Evolutionary conservation across 2,888 invertebrate species (phyloP).

Genomic region (Drosophila acutilabella): DNA sequence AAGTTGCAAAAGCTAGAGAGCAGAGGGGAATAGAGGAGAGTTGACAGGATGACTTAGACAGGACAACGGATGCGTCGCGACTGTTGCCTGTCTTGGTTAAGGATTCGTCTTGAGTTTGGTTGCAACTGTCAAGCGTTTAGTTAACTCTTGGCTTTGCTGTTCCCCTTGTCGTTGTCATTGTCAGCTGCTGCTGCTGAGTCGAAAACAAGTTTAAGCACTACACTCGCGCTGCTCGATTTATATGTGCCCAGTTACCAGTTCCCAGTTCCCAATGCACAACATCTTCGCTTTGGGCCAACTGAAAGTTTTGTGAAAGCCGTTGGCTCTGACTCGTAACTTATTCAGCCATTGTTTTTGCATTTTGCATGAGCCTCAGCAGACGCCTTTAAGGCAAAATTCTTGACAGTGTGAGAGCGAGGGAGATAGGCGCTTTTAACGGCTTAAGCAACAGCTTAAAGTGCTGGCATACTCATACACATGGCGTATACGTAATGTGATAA

Average conservation of each 20-base stretch:
- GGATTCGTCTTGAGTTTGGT: conserved; percentile 41
- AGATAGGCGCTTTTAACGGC: conserved; percentile 39
- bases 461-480: conserved; percentile 25
- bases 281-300: conserved; percentile 16
- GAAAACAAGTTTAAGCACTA: conserved; percentile 1
- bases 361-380: conserved; percentile 52
- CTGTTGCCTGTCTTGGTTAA: conserved; percentile 6
- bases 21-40: neutral
- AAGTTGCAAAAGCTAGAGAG: conserved; percentile 53
- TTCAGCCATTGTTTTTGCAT: conserved; percentile 55
- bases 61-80: conserved; percentile 21
- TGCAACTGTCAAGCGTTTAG: conserved; percentile 77
- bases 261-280: no score
- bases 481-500: conserved; percentile 46
- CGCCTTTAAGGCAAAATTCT: neutral
- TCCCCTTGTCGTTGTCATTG: conserved; percentile 43
- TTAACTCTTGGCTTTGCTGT: conserved; percentile 63
- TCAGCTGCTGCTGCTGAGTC: conserved; percentile 14
- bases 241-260: no score
- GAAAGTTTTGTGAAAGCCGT: conserved; percentile 12
- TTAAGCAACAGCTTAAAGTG: conserved; percentile 30
- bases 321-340: conserved; percentile 32
- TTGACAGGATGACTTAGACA: neutral
- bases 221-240: no score
- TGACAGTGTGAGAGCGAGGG: neutral